Base-by-base conservation (phyloP, 2,888 invertebrate genomes). In the Cloeon dipterum region DNA sequence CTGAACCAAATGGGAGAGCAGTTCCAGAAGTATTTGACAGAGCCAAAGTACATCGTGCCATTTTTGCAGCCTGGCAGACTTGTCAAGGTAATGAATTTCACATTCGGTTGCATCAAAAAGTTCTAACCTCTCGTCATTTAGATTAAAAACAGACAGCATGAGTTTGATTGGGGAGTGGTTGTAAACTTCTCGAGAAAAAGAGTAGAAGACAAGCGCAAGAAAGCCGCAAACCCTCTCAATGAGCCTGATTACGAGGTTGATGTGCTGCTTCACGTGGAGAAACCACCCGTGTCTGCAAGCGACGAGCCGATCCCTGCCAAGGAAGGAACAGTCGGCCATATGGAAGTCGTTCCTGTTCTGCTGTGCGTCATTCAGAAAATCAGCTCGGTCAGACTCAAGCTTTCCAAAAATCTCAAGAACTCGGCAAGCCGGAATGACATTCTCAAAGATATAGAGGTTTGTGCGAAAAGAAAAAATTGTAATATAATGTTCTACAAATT, bases 121-220 rank as follows among this genome's bases (percentile, higher is more conserved):
- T n/a, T n/a, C n/a, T n/a, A n/a, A n/a, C n/a, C n/a, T n/a, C n/a
- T n/a, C n/a, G n/a, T n/a, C 8, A 10, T 23, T 8, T 23, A 82
- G 77, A 68, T 85, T 3, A 78, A 82, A 58, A 77, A 77, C 45
- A 78, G 76, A 32, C 72, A 71, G 23, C 68, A 77, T 44, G 81
- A 85, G 50, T 96, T 88, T 55, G 94, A 91, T 48, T 99, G 98
- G 96, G 93, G 93, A 10, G 81, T 88, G 34, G 74, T 98, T 37
- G 71, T 98, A 2, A 91, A 89, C 57, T 91, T 86, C 52, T 77
- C 81, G 49, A 83, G 82, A 47, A 74, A 73, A 45, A 16, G 36
- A 5, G 36, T 36, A n/a, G 38, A 34, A 8, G 34, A 34, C 18
- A 20, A 41, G 26, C 20, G 33, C 21, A 43, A 40, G 34, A 38